Base-by-base conservation (phyloP, 1,140 invertebrate species). In the Marisa cornuarietis region DNA sequence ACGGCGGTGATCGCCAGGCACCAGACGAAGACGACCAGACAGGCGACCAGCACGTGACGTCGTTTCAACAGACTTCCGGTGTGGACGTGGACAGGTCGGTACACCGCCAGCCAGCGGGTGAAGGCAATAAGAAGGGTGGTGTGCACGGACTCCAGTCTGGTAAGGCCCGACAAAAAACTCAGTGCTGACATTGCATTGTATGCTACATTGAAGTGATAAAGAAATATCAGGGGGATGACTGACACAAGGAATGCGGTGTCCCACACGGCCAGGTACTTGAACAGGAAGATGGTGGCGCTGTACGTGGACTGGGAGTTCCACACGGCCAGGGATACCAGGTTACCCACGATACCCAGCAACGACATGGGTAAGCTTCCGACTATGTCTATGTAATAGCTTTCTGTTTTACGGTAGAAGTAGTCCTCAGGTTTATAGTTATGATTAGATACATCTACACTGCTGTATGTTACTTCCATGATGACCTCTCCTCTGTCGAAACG, bases 221-320 rank as follows among this genome's bases (percentile, higher is more conserved):
- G 69, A 51, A 71, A 26, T 22, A 51, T 42, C 11, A 49, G 11
- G 31, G 51, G 31, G 24, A 71, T 42, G 69, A 71, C 69, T 8
- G 31, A 14, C 24, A 49, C 69, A 1, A 71, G 69, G 18, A 71
- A 71, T 10, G 42, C n/a, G 31, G 51, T 71, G 69, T 71, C 69
- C 69, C 69, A 71, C 24, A 71, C 31, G 31, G 69, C 69, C 24
- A 71, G 31, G 24, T 31, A 20, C 31, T 71, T 71, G 69, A 71
- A 26, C 69, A 71, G 31, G 69, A 71, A 71, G n/a, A 71, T 42
- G 8, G 69, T 71, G 31, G 69, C 69, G n/a, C 18, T 49, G 69
- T 49, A 71, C 51, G 8, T 26, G 8, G n/a, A 7, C 69, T 71
- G 20, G 6, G 51, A 31, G 20, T 42, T 71, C 69, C 69, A 71